A percentile compares a stretch with the other conserved stretches of the same genome.
phyloP scores from a whole-genome alignment of 2,797 vertebrate genomes.

The Amblyopsis hoosieri region DNA sequence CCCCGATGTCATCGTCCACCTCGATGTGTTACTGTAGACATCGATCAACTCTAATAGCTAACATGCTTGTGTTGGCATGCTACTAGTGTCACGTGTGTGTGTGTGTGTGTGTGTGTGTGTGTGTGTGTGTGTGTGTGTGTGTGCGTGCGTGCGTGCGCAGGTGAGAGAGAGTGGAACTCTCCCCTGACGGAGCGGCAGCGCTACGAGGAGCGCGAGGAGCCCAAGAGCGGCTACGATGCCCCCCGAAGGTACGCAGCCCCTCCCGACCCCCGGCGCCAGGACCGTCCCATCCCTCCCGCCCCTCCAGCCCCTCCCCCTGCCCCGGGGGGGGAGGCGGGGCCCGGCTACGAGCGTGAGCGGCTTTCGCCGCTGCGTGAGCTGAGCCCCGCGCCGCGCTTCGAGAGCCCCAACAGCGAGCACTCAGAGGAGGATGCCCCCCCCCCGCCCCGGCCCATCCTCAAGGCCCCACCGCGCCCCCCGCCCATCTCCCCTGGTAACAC shows the following conservation, averaged over 20 bases:
- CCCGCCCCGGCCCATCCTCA: slow-evolving; percentile 68
- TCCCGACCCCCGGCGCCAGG: slow-evolving; percentile 72
- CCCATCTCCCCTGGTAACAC: slow-evolving; percentile 71
- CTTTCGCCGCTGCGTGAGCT: slow-evolving; percentile 67
- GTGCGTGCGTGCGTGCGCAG: slow-evolving; percentile 25
- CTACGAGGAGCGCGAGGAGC: slow-evolving; percentile 57
- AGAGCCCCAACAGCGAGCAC: slow-evolving; percentile 81
- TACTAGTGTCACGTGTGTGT: too few relatives aligned
- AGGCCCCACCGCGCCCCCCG: neutral
- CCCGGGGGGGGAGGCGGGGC: slow-evolving; percentile 71
- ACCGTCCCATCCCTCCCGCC: slow-evolving; percentile 68
- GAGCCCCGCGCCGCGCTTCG: slow-evolving; percentile 73
- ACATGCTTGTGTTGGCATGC: too few relatives aligned
- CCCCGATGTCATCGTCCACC: too few relatives aligned
- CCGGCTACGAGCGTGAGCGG: slow-evolving; percentile 82
- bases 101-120: too few relatives aligned
- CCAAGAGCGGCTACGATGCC: slow-evolving; percentile 71
- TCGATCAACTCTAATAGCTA: too few relatives aligned
- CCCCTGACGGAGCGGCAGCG: slow-evolving; percentile 68
- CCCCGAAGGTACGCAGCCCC: slow-evolving; percentile 47
- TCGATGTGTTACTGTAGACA: too few relatives aligned
- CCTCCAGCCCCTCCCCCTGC: slow-evolving; percentile 55
- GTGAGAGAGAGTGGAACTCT: slow-evolving; percentile 71
- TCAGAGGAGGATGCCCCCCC: slow-evolving; percentile 62
- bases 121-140: too few relatives aligned